Base-by-base conservation (phyloP, 1,140 invertebrate genomes). In the Forficula auricularia region DNA sequence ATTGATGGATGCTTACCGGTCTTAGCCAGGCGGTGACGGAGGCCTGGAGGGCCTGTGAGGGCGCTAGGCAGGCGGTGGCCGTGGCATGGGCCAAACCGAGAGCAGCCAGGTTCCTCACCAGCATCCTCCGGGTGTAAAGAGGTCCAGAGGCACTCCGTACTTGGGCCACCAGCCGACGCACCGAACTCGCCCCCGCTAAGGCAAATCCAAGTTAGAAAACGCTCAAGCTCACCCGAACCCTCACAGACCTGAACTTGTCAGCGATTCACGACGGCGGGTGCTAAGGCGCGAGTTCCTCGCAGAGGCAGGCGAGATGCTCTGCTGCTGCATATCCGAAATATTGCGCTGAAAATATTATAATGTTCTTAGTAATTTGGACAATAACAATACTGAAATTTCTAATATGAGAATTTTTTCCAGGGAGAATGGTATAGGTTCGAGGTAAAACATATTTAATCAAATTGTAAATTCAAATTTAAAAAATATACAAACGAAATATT, bases 101-200 rank as follows among this genome's bases (percentile, higher is more conserved):
- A 42, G 67, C 54, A 37, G 68, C 59, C 46, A 73, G 69, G 45
- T 75, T 73, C 0, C 63, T 60, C 16, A 62, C 52, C 19, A 67
- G 49, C 7, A 61, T 40, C 13, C 52, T 46, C 31, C 57, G 49
- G 6, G 54, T 60, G 52, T 65, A 65, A 4, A 59, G 48, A 0
- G 63, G 62, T 0, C 60, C 59, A 4, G 55, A 52, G 0, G 56
- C 56, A 2, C 54, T 52, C 2, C 56, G 47, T 13, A 73, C 73
- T 0, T 75, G 61, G 1, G 71, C 66, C n/a, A 79, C 71, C 0
- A 79, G 58, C 1, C 73, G 61, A 4, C 73, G 64, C 0, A 80
- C 75, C 1, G 75, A 78, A 0, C 73, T 75, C 0, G 74, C 72
- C 0, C 75, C 75, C 7, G 75, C 71, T 2, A 75, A 77, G 2